Evolutionary conservation across 2,797 vertebrate genomes (phyloP).

Genomic region (Salarias fasciatus): DNA sequence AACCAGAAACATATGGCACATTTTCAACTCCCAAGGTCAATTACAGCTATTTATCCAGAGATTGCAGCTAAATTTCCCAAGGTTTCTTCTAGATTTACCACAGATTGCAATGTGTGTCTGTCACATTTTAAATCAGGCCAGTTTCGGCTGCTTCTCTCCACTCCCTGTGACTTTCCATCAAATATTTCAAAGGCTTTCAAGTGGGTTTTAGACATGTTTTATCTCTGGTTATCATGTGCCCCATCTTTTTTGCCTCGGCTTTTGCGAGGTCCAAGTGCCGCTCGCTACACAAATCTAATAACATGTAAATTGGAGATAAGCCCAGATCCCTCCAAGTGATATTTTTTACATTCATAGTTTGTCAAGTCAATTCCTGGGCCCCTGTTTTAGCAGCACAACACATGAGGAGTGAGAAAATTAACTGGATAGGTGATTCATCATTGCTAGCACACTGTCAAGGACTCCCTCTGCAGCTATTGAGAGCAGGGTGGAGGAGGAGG

Average conservation of each 20-base stretch:
- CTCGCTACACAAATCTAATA: constrained; percentile 85
- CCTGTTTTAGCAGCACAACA: constrained; percentile 99
- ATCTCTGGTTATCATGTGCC: constrained; percentile 78
- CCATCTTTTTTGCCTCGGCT: constrained; percentile 70
- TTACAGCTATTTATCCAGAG: constrained; percentile 88
- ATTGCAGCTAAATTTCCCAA: constrained; percentile 87
- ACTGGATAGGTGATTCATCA: constrained; percentile 99
- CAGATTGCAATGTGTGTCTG: constrained; percentile 81
- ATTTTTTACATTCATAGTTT: constrained; percentile 89
- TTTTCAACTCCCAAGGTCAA: constrained; percentile 90
- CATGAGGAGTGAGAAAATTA: constrained; percentile 99
- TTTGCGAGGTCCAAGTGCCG: constrained; percentile 72
- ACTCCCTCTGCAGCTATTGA: constrained; percentile 96
- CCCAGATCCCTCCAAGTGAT: constrained; percentile 92
- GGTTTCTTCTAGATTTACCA: constrained; percentile 83
- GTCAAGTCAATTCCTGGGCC: constrained; percentile 98
- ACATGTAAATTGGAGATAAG: constrained; percentile 92
- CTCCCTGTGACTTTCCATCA: constrained; percentile 77
- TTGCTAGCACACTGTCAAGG: constrained; percentile 99
- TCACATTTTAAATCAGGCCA: constrained; percentile 83
- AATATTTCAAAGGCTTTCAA: constrained; percentile 81
- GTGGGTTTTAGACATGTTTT: constrained; percentile 81
- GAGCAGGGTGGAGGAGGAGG: constrained; percentile 80
- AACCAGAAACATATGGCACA: constrained; percentile 89
- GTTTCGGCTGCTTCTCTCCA: constrained; percentile 65